Conservation (phyloP, 2,888 invertebrate genomes). For the Drosophila antonietae region DNA sequence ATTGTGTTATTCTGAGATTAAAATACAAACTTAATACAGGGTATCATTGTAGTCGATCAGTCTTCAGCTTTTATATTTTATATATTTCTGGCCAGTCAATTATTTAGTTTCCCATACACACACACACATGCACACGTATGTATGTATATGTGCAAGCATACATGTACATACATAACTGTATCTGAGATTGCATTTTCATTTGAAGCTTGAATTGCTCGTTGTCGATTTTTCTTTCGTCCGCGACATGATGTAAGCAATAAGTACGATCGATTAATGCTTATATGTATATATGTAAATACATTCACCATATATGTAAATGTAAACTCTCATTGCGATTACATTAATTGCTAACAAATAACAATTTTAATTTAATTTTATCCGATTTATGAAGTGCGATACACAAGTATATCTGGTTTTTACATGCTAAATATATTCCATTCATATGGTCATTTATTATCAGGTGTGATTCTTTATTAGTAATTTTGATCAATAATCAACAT, state of each 20-base stretch:
- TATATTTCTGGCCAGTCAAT: slow-evolving; percentile 22
- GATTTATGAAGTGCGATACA: background rate
- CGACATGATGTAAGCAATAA: slow-evolving; percentile 65
- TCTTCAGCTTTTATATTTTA: slow-evolving; percentile 1
- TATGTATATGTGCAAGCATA: no score
- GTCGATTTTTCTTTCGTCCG: slow-evolving; percentile 49
- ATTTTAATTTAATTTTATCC: background rate
- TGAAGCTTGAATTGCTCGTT: slow-evolving; percentile 28
- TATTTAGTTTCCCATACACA: slow-evolving; percentile 27
- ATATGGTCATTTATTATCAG: background rate
- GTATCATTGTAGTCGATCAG: background rate
- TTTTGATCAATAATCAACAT: background rate
- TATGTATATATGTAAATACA: slow-evolving; percentile 2
- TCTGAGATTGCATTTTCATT: slow-evolving; percentile 58
- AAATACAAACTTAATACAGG: background rate
- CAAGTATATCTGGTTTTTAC: background rate
- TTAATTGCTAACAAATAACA: slow-evolving; percentile 6
- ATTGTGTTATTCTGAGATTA: background rate
- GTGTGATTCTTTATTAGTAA: background rate
- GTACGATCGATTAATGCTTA: slow-evolving; percentile 25
- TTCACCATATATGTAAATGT: background rate
- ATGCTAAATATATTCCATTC: background rate
- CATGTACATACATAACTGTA: slow-evolving; percentile 6
- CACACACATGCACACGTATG: background rate
- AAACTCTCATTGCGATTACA: slow-evolving; percentile 6